phyloP scores from a whole-genome alignment of 1,140 invertebrate species.

The Orussus abietinus region DNA sequence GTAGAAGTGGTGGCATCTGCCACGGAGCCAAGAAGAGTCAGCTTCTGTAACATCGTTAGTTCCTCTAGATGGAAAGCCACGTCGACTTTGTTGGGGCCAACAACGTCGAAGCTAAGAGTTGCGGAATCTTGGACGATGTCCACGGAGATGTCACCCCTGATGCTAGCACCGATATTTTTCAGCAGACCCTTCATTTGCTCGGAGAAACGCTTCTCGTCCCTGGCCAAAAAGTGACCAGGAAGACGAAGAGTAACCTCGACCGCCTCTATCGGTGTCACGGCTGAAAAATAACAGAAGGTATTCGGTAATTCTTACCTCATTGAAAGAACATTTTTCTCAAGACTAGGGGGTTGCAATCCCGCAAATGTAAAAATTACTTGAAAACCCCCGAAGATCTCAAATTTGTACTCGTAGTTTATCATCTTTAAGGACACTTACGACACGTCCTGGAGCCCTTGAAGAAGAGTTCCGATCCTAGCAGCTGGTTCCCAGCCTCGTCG shows the following conservation, averaged over 20 bases:
- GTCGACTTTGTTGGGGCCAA: conserved; percentile 64
- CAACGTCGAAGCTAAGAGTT: conserved; percentile 58
- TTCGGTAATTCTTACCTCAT: neutral
- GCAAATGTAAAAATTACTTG: too few species aligned
- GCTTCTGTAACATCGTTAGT: conserved; percentile 53
- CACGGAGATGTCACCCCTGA: conserved; percentile 56
- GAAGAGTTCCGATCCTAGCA: conserved; percentile 63
- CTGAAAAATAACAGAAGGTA: conserved; percentile 39
- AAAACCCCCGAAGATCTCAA: too few species aligned
- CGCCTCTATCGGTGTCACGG: conserved; percentile 58
- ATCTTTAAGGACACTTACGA: conserved; percentile 48
- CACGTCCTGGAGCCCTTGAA: conserved; percentile 59
- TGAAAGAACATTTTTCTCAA: neutral
- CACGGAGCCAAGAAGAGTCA: conserved; percentile 51
- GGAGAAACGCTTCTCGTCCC: conserved; percentile 53
- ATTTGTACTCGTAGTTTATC: too few species aligned
- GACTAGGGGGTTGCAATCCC: too few species aligned
- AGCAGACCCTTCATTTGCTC: conserved; percentile 55
- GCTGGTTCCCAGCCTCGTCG: conserved; percentile 77
- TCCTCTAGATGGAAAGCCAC: conserved; percentile 64
- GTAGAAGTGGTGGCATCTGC: conserved; percentile 65
- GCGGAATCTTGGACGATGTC: conserved; percentile 57
- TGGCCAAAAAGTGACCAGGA: conserved; percentile 54
- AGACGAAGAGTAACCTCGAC: conserved; percentile 62
- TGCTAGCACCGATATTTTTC: conserved; percentile 52